Evolutionary conservation across 2,797 vertebrate species (phyloP), one percentile per base, ranked within the genome.

Genomic region (Calcarius lapponicus): DNA sequence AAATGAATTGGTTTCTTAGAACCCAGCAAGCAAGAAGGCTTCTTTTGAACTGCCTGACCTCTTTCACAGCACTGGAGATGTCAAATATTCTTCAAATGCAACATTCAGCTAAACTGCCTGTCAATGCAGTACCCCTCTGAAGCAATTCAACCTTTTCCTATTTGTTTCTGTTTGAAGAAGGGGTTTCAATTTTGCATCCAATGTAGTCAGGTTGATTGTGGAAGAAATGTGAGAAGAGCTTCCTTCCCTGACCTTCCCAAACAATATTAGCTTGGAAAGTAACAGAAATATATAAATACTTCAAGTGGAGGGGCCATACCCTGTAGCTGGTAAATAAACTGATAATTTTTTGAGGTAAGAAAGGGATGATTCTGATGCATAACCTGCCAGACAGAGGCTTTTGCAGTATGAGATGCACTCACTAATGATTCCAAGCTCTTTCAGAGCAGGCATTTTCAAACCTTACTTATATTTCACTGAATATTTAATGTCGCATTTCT

Each of bases 401-500:
- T 71, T 81, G 48, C 86, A 57, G 76, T 42, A 65, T 70, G 47
- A 88, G 60, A 84, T 73, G 67, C 53, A 65, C 76, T 95, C 57
- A 61, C 73, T 94, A 86, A 91, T 93, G 80, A 60, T 80, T 93
- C 82, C 76, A 84, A 71, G 51, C 73, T 66, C 73, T 88, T 92
- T 58, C 20, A 17, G 76, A 92, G 76, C 47, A 94, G 80, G 38
- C 80, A 67, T 90, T 97, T 96, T 90, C 67, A 90, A 90, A 66
- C 62, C 70, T 86, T 84, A 67, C 92, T 96, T 94, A 66, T 86
- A 94, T 96, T 94, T 95, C 95, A 93, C 76, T 94, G 76, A 96
- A 95, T 96, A 92, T 96, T 96, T 96, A 96, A 97, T 96, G 90
- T 53, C 40, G 53, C 43, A 70, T 31, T 94, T 92, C 95, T 96